These are phyloP conservation scores for Lipophrys pholis DNA, from an alignment of 2,113 vertebrate genomes.

Conservation along the genomic window DNA sequence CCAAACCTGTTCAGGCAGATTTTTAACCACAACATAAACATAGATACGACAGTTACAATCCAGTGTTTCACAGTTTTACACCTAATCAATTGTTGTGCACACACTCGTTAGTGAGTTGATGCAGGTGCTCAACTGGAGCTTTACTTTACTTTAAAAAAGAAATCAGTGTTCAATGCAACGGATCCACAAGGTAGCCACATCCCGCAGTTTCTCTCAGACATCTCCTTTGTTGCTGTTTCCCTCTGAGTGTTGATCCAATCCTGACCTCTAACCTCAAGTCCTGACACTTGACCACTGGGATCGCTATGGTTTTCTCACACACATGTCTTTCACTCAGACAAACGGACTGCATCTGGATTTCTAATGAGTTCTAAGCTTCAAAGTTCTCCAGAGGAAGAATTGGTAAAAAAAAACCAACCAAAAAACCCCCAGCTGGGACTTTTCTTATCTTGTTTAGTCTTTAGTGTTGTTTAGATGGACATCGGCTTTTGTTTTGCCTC, in stretches of 20 bases:
- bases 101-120: too few species aligned
- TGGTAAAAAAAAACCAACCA: background rate
- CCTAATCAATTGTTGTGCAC: too few species aligned
- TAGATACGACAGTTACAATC: too few species aligned
- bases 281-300: conserved; percentile 20
- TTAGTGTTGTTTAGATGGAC: conserved; percentile 31
- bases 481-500: conserved; percentile 21
- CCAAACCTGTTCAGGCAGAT: too few species aligned
- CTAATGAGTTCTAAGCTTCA: background rate
- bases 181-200: background rate
- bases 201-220: background rate
- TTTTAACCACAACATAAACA: too few species aligned
- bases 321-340: conserved; percentile 7
- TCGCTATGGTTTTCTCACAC: conserved; percentile 38
- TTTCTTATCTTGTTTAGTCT: conserved; percentile 44
- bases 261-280: conserved; percentile 42
- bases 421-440: background rate
- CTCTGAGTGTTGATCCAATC: conserved; percentile 33
- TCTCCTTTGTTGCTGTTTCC: background rate
- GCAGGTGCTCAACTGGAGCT: too few species aligned
- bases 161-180: background rate
- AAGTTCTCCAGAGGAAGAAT: conserved; percentile 11
- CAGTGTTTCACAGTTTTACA: too few species aligned
- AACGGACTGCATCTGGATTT: background rate
- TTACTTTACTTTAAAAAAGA: background rate